A percentile compares a stretch with the other conserved stretches of the same genome.
Evolutionary conservation across 2,888 invertebrate genomes (phyloP).

Genomic region (Asteroscopus sphinx): DNA sequence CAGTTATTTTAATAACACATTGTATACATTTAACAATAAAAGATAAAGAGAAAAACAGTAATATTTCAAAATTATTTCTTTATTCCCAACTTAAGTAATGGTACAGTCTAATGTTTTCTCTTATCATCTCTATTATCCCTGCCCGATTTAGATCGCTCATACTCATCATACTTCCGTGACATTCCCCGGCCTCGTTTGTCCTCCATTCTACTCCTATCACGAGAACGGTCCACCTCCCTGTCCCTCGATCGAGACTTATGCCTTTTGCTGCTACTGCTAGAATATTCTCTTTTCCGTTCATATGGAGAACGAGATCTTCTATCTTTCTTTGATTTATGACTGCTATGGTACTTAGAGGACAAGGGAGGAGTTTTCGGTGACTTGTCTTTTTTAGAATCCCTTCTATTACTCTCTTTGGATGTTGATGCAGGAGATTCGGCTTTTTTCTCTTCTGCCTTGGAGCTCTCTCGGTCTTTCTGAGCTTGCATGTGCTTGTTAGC

Average conservation of each 20-base stretch:
- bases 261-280: conserved; percentile 73
- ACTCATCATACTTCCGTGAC: conserved; percentile 86
- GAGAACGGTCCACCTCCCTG: conserved; percentile 78
- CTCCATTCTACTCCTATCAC: conserved; percentile 77
- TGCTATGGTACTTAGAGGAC: conserved; percentile 84
- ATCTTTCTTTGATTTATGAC: conserved; percentile 84
- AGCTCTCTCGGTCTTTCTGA: conserved; percentile 78
- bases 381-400: conserved; percentile 83
- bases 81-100: conserved; percentile 27
- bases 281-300: conserved; percentile 84
- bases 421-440: conserved; percentile 84
- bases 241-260: conserved; percentile 86
- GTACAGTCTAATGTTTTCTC: conserved; percentile 74
- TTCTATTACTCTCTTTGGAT: conserved; percentile 79
- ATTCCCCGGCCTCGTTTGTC: conserved; percentile 76
- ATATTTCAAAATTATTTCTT: conserved; percentile 12
- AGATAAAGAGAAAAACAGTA: conserved; percentile 4
- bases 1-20: no score
- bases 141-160: conserved; percentile 83
- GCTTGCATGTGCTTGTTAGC: conserved; percentile 84
- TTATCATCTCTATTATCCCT: conserved; percentile 82
- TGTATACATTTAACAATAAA: background rate
- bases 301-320: conserved; percentile 85
- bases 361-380: conserved; percentile 87
- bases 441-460: conserved; percentile 81